Conservation (phyloP, 2,797 vertebrate genomes). For the Danionella dracula region DNA sequence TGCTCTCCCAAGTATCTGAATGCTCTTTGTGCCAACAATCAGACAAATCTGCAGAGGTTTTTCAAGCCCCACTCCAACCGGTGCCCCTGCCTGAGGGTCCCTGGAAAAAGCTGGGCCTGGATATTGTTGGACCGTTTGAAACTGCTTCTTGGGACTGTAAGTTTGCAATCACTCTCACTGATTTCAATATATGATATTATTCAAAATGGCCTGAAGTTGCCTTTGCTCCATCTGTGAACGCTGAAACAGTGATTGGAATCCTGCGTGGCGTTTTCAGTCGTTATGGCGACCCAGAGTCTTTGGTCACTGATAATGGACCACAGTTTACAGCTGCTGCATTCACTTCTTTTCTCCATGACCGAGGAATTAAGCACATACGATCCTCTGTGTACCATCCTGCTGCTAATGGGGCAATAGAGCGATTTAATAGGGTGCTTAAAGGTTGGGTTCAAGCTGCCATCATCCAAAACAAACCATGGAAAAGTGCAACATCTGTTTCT, state of each 20-base stretch:
- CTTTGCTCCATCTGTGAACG: conserved; percentile 4
- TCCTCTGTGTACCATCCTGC: conserved; percentile 2
- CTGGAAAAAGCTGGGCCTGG: neutral
- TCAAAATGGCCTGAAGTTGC: conserved; percentile 21
- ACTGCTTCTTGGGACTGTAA: neutral
- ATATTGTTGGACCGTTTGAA: conserved; percentile 16
- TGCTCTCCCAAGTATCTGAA: too few species aligned
- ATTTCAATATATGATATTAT: too few species aligned
- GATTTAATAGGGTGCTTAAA: neutral
- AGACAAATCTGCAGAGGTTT: too few species aligned
- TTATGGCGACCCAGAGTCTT: conserved; percentile 4
- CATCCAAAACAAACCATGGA: conserved; percentile 1
- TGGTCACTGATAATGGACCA: neutral
- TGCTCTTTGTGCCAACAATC: too few species aligned
- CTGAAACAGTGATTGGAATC: neutral
- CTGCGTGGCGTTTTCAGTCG: neutral
- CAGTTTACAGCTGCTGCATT: neutral
- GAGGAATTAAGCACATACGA: neutral
- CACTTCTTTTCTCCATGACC: neutral
- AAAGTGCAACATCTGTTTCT: neutral
- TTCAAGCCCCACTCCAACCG: too few species aligned
- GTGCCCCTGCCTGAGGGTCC: neutral
- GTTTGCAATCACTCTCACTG: conserved; percentile 5
- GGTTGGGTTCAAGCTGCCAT: conserved; percentile 8
- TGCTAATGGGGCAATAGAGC: neutral